Conservation (phyloP, 2,797 vertebrate species). For the Falco concolor region DNA sequence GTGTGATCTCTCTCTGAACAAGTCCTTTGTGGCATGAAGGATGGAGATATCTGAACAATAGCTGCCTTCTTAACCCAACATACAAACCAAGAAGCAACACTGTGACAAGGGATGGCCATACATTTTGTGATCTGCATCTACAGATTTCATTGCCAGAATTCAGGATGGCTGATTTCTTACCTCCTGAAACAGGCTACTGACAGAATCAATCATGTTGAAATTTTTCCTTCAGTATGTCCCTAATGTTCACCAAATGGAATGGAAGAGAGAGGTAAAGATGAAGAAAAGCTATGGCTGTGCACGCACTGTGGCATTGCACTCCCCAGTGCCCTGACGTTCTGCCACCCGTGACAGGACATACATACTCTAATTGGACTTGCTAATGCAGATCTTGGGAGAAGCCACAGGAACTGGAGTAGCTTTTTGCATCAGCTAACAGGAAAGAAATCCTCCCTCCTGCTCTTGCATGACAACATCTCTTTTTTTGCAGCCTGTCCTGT, state of each 20-base stretch:
- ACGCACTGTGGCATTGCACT: background rate
- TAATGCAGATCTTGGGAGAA: constrained; percentile 24
- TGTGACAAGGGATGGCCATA: background rate
- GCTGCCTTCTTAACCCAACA: background rate
- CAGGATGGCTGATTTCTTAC: background rate
- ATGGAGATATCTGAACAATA: background rate
- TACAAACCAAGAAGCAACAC: background rate
- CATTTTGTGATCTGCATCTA: background rate
- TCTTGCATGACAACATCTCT: constrained; percentile 5
- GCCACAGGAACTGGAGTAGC: background rate
- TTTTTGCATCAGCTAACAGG: background rate
- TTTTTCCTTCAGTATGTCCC: background rate
- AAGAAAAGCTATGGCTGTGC: background rate
- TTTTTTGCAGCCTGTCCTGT: constrained; percentile 23
- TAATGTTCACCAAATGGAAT: background rate
- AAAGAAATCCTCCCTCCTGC: background rate
- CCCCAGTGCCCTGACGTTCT: background rate
- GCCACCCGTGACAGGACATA: background rate
- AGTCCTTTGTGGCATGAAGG: background rate
- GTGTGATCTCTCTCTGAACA: background rate
- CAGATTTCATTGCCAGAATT: background rate
- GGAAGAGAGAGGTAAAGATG: background rate
- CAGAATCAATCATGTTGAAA: background rate
- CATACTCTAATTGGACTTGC: background rate
- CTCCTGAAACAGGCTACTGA: background rate